These are phyloP conservation scores for Vanacampus margaritifer DNA, from an alignment of 2,113 vertebrate species.

Conservation along the genomic window DNA sequence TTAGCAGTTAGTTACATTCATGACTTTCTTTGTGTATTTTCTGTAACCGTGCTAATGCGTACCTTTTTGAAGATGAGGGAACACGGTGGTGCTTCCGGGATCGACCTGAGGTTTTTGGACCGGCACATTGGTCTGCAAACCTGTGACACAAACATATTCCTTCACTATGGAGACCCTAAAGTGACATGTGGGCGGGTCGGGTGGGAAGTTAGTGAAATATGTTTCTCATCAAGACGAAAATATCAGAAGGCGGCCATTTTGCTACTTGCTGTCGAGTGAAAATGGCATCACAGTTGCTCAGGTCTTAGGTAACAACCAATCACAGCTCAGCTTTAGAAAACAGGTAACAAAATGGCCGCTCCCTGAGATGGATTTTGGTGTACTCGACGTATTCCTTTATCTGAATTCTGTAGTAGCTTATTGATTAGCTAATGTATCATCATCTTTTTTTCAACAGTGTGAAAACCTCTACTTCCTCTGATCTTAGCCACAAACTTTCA, in stretches of 20 bases:
- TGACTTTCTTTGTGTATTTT: neutral
- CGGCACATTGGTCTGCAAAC: slow-evolving; percentile 65
- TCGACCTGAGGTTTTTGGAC: slow-evolving; percentile 70
- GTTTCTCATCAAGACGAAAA: too few species aligned
- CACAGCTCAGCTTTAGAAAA: too few species aligned
- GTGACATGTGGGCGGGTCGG: too few species aligned
- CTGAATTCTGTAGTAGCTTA: too few species aligned
- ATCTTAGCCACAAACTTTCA: slow-evolving; percentile 14
- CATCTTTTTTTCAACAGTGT: slow-evolving; percentile 41
- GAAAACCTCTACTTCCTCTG: slow-evolving; percentile 40
- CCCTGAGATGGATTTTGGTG: too few species aligned
- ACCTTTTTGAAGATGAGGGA: slow-evolving; percentile 89
- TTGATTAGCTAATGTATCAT: slow-evolving; percentile 38
- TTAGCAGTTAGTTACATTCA: neutral
- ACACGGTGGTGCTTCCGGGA: slow-evolving; percentile 81
- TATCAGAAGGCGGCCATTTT: too few species aligned
- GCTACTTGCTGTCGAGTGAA: too few species aligned
- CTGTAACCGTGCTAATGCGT: slow-evolving; percentile 1
- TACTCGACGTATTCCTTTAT: too few species aligned
- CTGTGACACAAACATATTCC: slow-evolving; percentile 62
- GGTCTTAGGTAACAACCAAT: too few species aligned
- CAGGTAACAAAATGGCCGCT: too few species aligned
- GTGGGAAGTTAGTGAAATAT: too few species aligned
- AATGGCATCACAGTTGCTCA: too few species aligned
- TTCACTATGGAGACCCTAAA: neutral